phyloP scores from a whole-genome alignment of 2,113 vertebrate species.

The Nibea coibor region DNA sequence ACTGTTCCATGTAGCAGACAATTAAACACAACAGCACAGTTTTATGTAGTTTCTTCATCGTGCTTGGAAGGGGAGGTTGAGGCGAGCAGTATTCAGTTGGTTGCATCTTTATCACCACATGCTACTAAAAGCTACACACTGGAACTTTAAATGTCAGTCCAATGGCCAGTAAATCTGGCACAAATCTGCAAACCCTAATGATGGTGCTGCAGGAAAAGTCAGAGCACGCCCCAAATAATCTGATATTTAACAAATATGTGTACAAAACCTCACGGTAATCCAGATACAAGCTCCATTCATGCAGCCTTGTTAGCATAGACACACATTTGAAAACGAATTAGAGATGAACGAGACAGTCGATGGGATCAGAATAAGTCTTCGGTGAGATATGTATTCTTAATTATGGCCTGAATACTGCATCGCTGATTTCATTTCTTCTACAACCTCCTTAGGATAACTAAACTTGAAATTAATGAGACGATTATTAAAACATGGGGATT shows the following conservation, averaged over 20 bases:
- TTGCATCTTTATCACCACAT: no score
- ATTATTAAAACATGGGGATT: constrained; percentile 61
- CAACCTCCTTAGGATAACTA: constrained; percentile 31
- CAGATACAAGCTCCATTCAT: background rate
- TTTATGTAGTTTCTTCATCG: no score
- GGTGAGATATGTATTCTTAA: constrained; percentile 25
- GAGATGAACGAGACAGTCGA: constrained; percentile 30
- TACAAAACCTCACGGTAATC: no score
- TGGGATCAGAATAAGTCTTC: constrained; percentile 11
- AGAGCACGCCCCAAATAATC: background rate
- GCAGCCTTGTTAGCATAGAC: background rate
- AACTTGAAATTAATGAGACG: constrained; percentile 50
- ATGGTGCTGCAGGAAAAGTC: background rate
- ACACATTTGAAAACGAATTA: constrained; percentile 1
- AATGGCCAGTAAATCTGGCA: background rate
- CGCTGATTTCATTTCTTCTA: constrained; percentile 26
- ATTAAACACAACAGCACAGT: no score
- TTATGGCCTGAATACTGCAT: constrained; percentile 35
- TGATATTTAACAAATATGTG: no score
- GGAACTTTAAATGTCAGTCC: no score
- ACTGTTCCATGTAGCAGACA: no score
- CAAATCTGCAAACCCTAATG: background rate
- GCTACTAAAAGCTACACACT: no score
- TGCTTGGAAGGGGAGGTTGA: no score
- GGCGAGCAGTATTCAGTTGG: no score